phyloP scores from a whole-genome alignment of 2,113 vertebrate genomes.

The Gymnorhina tibicen region DNA sequence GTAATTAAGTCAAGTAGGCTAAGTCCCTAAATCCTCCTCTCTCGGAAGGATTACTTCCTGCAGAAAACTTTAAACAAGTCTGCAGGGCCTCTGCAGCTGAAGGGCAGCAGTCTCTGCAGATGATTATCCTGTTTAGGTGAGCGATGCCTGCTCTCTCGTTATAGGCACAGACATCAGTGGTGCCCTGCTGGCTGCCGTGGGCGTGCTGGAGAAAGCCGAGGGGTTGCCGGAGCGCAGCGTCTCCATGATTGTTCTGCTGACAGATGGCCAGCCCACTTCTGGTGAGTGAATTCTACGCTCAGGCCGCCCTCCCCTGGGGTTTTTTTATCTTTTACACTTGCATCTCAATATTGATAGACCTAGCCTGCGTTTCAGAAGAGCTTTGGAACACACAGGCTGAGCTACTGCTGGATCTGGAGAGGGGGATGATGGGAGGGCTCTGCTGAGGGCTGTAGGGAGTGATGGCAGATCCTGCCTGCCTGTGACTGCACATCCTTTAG shows the following conservation, averaged over 20 bases:
- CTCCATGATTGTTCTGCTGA: slow-evolving; percentile 88
- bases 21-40: not conserved
- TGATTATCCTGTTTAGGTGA: not conserved
- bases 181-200: slow-evolving; percentile 77
- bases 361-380: not conserved
- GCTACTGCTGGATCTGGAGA: not conserved
- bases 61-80: not conserved
- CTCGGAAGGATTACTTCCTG: not conserved
- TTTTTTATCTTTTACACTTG: not conserved
- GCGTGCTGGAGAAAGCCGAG: slow-evolving; percentile 61
- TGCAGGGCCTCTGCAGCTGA: not conserved
- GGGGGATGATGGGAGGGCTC: not conserved
- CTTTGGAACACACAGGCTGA: not conserved
- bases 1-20: not conserved
- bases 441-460: not conserved
- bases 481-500: not conserved
- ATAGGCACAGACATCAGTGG: slow-evolving; percentile 83
- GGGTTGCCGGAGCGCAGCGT: slow-evolving; percentile 61
- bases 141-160: not conserved
- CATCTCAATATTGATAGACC: not conserved
- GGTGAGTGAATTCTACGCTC: slow-evolving; percentile 63
- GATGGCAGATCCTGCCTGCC: not conserved
- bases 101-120: not conserved
- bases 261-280: slow-evolving; percentile 86
- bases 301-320: not conserved